Percentiles rank a stretch among this genome's conserved stretches.
These are phyloP conservation scores for Xenopus borealis DNA, from an alignment of 2,113 vertebrate species.

Conservation along the genomic window DNA sequence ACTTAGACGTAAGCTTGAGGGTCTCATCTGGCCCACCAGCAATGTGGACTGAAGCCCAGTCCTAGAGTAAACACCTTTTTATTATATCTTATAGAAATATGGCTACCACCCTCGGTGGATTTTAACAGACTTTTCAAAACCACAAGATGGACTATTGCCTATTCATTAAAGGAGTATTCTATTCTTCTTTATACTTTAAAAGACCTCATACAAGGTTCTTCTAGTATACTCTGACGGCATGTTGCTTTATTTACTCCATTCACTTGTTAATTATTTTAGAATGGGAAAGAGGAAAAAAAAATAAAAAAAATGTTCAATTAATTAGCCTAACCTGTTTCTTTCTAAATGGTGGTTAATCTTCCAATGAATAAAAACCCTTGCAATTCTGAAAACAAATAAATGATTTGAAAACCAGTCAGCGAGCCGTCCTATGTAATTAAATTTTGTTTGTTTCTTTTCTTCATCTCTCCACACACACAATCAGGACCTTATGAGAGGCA, in stretches of 20 bases:
- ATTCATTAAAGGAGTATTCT: not conserved
- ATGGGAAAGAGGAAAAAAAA: conserved; percentile 4
- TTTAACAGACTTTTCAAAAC: no score
- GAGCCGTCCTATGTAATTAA: conserved; percentile 76
- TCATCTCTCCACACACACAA: conserved; percentile 59
- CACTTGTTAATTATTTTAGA: not conserved
- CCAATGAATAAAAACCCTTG: conserved; percentile 63
- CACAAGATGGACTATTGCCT: not conserved
- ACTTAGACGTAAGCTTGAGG: no score
- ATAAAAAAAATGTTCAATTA: conserved; percentile 54
- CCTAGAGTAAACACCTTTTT: no score
- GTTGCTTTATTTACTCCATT: not conserved
- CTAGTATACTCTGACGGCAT: not conserved
- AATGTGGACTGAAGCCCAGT: no score
- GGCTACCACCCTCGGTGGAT: no score
- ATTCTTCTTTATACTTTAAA: not conserved
- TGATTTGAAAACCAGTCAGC: conserved; percentile 70
- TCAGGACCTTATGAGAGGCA: conserved; percentile 67
- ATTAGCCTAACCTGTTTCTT: conserved; percentile 63
- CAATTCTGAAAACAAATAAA: conserved; percentile 76
- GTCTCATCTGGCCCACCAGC: no score
- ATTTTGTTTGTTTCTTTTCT: conserved; percentile 72
- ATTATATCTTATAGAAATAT: no score
- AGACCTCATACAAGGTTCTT: not conserved
- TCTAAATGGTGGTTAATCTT: conserved; percentile 54